Base-by-base conservation (phyloP, 2,888 invertebrate species). In the Adelognathus sp. region DNA sequence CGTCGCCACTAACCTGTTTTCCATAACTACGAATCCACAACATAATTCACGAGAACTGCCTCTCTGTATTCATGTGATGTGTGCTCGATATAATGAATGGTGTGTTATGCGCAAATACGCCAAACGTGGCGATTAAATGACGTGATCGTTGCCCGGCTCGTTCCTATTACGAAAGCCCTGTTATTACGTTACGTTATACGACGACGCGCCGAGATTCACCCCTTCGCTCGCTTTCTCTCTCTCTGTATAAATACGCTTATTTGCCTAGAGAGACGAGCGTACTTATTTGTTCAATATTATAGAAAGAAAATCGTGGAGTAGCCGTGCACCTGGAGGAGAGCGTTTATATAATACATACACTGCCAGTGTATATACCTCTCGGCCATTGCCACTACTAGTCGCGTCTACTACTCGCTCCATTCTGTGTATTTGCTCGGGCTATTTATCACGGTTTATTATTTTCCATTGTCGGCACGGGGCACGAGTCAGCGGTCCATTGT, bases 381-480 rank as follows among this genome's bases (percentile, higher is more conserved):
- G 27, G 41, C 44, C 33, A 24, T 31, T 31, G 58, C 16, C 36
- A 58, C 33, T 14, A 24, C 36, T 29, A 52, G 72, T 73, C 60
- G n/a, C 73, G 52, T 64, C 69, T 58, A 27, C 69, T 46, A n/a
- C n/a, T 79, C 44, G 27, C 44, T 73, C 61, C 67, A n/a, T 71
- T 76, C 75, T 87, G n/a, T n/a, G n/a, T n/a, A 88, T 90, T 90
- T 88, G 85, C 85, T 78, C 76, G 82, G 88, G 89, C 91, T 89
- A 91, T 91, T 91, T 91, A 91, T 91, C 91, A 91, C 89, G 91
- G 90, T 91, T 91, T 91, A 91, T 91, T 91, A 91, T 91, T 91
- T 89, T 89, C 86, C 85, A 91, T 91, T 91, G 91, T 91, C 87
- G 82, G 79, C 80, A 81, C 52, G 64, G 63, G 76, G 75, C 78